phyloP scores from a whole-genome alignment of 2,888 invertebrate species.

The Meteorus colon region DNA sequence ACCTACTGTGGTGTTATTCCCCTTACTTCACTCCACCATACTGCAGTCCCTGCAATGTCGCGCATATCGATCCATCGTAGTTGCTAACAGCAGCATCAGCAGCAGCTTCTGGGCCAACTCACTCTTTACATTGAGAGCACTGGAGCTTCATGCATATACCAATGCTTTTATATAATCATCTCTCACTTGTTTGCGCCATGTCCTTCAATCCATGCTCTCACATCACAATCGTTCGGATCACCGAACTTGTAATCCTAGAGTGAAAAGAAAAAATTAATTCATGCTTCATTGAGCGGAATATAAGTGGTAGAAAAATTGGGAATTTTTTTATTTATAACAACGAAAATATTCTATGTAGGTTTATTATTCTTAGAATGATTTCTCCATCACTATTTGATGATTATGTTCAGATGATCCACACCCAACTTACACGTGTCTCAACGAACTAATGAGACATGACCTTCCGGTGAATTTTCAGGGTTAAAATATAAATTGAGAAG shows the following conservation, averaged over 20 bases:
- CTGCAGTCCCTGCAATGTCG: conserved; percentile 37
- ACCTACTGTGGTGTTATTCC: background rate
- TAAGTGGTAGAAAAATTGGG: no score
- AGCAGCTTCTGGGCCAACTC: conserved; percentile 31
- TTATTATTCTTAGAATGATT: background rate
- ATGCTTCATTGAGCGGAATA: background rate
- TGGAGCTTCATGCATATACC: background rate
- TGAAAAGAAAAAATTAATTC: conserved; percentile 1
- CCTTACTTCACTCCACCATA: background rate
- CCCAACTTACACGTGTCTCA: conserved; percentile 36
- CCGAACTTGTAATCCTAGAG: background rate
- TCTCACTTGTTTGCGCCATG: no score
- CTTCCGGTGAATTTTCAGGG: conserved; percentile 45
- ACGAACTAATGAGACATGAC: conserved; percentile 39
- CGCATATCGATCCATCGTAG: conserved; percentile 35
- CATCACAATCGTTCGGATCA: background rate
- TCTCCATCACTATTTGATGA: conserved; percentile 13
- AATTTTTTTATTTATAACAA: no score
- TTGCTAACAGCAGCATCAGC: background rate
- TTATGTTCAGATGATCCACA: conserved; percentile 17
- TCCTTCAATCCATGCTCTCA: conserved; percentile 19
- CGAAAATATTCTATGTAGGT: no score
- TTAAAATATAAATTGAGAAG: conserved; percentile 44
- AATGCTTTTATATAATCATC: background rate
- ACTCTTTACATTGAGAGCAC: conserved; percentile 35